A percentile compares a stretch with the other conserved stretches of the same genome.
Evolutionary conservation across 23 tunicate genomes (phyloP).

Genomic region (Diplosoma virens): DNA sequence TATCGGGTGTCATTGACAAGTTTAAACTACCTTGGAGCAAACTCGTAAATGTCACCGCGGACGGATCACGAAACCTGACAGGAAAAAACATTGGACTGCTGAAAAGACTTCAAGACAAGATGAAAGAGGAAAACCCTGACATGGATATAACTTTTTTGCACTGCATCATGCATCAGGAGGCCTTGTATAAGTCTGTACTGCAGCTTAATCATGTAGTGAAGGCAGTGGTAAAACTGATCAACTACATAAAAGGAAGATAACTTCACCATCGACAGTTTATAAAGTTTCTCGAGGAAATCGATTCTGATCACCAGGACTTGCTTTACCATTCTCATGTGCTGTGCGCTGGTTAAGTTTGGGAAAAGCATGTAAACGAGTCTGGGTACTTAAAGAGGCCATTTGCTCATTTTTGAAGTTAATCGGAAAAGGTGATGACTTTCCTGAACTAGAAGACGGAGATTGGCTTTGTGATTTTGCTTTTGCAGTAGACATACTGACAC

Average conservation of each 20-base stretch:
- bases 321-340: conserved; percentile 34
- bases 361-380: conserved; percentile 26
- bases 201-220: conserved; percentile 42
- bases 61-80: conserved; percentile 31
- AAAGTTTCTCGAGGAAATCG: conserved; percentile 33
- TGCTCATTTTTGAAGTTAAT: conserved; percentile 24
- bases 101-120: conserved; percentile 40
- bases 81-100: conserved; percentile 37
- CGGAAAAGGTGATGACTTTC: conserved; percentile 20
- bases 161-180: conserved; percentile 31
- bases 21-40: conserved; percentile 4
- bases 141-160: too few relatives aligned
- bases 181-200: conserved; percentile 17
- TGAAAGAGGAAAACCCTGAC: too few relatives aligned
- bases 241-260: conserved; percentile 19
- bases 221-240: conserved; percentile 42
- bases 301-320: conserved; percentile 33
- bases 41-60: conserved; percentile 35
- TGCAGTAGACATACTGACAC: conserved; percentile 27
- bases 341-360: conserved; percentile 39
- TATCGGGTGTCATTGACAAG: conserved; percentile 13
- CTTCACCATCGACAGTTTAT: conserved; percentile 35
- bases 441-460: conserved; percentile 27
- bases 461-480: conserved; percentile 36
- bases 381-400: conserved; percentile 30